Percentiles rank a stretch among this genome's conserved stretches.
Conservation (phyloP, 2,888 invertebrate genomes). For the Bhutanitis thaidina region DNA sequence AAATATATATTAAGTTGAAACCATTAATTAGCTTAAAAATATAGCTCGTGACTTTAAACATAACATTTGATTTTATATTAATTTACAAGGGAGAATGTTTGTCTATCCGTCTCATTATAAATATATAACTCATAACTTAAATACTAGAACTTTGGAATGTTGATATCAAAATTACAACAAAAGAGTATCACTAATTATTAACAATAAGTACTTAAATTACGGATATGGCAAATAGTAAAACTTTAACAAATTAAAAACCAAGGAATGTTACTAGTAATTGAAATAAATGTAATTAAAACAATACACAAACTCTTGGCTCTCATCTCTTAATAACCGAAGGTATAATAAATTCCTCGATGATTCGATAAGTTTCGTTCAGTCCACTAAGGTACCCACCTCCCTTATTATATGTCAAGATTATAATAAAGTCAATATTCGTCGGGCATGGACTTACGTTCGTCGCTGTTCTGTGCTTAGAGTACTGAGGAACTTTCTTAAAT, state of each 20-base stretch:
- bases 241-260: not conserved
- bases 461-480: too few species aligned
- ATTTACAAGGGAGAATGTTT: slow-evolving; percentile 6
- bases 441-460: too few species aligned
- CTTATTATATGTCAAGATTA: too few species aligned
- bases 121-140: slow-evolving; percentile 31
- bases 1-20: not conserved
- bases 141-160: slow-evolving; percentile 35
- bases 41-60: not conserved
- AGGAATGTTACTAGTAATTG: slow-evolving; percentile 2
- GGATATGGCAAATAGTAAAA: not conserved
- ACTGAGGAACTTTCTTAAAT: too few species aligned
- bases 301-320: slow-evolving; percentile 10
- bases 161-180: not conserved
- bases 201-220: slow-evolving; percentile 13
- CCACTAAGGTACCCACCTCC: not conserved
- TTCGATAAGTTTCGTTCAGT: not conserved
- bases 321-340: not conserved
- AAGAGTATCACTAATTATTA: slow-evolving; percentile 13
- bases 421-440: too few species aligned
- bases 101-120: slow-evolving; percentile 24
- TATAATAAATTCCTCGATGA: not conserved
- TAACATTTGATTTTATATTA: slow-evolving; percentile 3
- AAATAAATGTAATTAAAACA: not conserved
- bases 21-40: too few species aligned